Base-by-base conservation (phyloP, 53 echinoderm and acorn worm species). In the Echinarachnius parma region DNA sequence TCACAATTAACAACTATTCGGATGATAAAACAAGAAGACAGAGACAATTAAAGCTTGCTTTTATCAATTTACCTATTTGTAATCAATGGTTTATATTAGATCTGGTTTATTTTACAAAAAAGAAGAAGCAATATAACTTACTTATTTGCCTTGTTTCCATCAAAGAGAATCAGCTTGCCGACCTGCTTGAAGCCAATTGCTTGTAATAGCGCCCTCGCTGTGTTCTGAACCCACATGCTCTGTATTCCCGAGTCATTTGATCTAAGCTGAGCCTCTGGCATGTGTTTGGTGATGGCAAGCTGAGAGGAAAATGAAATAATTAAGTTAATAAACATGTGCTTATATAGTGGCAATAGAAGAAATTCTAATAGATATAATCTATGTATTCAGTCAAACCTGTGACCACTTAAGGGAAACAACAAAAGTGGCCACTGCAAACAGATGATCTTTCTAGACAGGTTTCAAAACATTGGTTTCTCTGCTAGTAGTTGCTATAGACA, bases 281-380 rank as follows among this genome's bases (percentile, higher is more conserved):
- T 86, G 79, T 94, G 94, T 61, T 84, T 86, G 45, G 94, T 94
- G 53, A 94, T 77, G 28, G 90, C 77, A 28, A 94, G 62, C 94
- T 94, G 46, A 1, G n/a, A 46, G 55, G 25, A 28, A 31, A 49
- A n/a, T 9, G 39, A 7, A 39, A 39, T 7, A 39, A 39, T 39
- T 9, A n/a, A n/a, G 18, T 49, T 49, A 4, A 13, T 49, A 19
- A 10, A 14, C 11, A 49, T 49, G 9, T 49, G 50, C 13, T 13
- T 49, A 19, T 49, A 49, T 49, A n/a, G n/a, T n/a, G 18, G 11
- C 10, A 14, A 49, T 4, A 49, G 4, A 13, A n/a, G 10, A 49
- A 49, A 13, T 49, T 49, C 11, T 4, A 10, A 10, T 14, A 13
- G 4, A 49, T n/a, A n/a, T n/a, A n/a, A n/a, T n/a, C n/a, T n/a